These are phyloP conservation scores for Glyptemys insculpta DNA, from an alignment of 2,797 vertebrate species.

Conservation along the genomic window DNA sequence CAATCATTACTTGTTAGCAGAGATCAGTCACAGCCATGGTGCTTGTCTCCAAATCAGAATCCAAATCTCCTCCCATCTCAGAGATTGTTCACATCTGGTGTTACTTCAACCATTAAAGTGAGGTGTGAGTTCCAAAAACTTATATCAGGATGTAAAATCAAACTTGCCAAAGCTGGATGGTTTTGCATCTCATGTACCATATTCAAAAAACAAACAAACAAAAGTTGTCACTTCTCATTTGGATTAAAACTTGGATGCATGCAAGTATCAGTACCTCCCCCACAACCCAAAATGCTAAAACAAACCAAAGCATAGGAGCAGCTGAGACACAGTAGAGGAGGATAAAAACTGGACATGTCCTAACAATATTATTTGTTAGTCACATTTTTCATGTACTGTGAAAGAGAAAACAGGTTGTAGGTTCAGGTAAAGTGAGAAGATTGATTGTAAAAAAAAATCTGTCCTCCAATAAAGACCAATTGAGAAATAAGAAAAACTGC, in stretches of 20 bases:
- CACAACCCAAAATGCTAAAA: not conserved
- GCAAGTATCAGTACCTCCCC: not conserved
- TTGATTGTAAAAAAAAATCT: not conserved
- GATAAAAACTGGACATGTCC: not conserved
- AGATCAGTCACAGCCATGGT: not conserved
- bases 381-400: not conserved
- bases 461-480: not conserved
- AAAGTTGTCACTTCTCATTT: not conserved
- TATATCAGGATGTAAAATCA: not conserved
- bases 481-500: fast-evolving
- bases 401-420: not conserved
- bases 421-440: not conserved
- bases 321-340: not conserved
- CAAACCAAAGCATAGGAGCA: not conserved
- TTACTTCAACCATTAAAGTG: not conserved
- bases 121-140: not conserved
- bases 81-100: not conserved
- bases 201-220: not conserved
- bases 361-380: not conserved
- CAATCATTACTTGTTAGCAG: not conserved
- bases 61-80: not conserved
- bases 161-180: not conserved
- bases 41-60: not conserved
- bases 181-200: not conserved
- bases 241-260: not conserved